These are phyloP conservation scores for Phylloscopus whistleri DNA, from an alignment of 2,113 vertebrate genomes.

Conservation along the genomic window DNA sequence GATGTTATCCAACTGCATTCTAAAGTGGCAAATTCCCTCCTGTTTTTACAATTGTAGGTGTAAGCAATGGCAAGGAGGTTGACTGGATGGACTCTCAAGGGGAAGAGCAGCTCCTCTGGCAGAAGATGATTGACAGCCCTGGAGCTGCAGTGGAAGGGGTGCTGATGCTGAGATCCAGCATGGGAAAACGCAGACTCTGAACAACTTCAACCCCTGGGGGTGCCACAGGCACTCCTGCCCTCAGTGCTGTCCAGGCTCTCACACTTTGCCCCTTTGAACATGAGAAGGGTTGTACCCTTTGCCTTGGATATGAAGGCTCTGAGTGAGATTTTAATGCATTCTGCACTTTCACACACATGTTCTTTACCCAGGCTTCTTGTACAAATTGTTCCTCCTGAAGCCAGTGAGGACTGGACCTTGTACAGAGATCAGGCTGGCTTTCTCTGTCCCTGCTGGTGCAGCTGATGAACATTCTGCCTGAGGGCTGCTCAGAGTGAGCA, in stretches of 20 bases:
- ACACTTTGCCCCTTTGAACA: background rate
- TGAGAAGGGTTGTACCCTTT: background rate
- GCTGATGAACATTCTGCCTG: background rate
- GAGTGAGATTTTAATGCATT: slow-evolving; percentile 15
- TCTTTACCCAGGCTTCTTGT: background rate
- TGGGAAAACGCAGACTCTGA: slow-evolving; percentile 82
- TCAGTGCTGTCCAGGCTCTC: background rate
- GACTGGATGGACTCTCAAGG: slow-evolving; percentile 96
- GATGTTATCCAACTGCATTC: background rate
- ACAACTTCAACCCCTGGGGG: background rate
- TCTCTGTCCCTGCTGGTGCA: background rate
- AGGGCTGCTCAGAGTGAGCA: background rate
- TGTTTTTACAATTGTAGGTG: slow-evolving; percentile 71
- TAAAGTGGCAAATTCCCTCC: background rate
- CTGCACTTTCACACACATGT: background rate
- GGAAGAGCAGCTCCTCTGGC: slow-evolving; percentile 91
- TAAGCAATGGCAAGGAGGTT: slow-evolving; percentile 87
- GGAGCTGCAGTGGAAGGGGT: slow-evolving; percentile 87
- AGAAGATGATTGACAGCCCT: slow-evolving; percentile 89
- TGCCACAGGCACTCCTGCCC: background rate
- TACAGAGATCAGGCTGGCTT: background rate
- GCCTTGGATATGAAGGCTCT: background rate
- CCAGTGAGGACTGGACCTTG: background rate
- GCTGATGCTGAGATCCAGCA: slow-evolving; percentile 92
- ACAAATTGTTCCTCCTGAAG: background rate